phyloP scores from a whole-genome alignment of 2,888 invertebrate species.

The Dioctria rufipes region DNA sequence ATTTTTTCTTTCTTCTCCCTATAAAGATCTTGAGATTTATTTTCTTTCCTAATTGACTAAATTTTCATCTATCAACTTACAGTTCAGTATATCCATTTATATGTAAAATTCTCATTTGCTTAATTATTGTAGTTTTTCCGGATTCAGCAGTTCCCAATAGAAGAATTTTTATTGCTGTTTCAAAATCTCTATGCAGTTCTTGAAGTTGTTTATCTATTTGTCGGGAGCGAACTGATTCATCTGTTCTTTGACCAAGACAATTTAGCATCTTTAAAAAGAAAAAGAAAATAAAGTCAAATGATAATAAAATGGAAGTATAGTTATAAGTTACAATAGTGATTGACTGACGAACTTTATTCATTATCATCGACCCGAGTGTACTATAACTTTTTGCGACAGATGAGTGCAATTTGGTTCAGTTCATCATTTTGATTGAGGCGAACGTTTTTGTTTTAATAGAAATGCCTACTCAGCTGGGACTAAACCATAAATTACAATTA shows the following conservation, averaged over 20 bases:
- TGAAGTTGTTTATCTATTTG: slow-evolving; percentile 74
- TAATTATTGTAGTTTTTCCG: slow-evolving; percentile 88
- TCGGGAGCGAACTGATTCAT: slow-evolving; percentile 72
- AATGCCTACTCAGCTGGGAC: too few species aligned
- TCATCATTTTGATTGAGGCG: too few species aligned
- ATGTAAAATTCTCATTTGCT: slow-evolving; percentile 90
- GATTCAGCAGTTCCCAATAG: slow-evolving; percentile 84
- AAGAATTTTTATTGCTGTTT: slow-evolving; percentile 74
- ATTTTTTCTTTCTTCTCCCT: slow-evolving; percentile 78
- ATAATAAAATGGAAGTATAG: too few species aligned
- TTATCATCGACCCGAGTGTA: too few species aligned
- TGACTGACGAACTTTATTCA: too few species aligned
- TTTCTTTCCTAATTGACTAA: not conserved
- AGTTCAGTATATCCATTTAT: slow-evolving; percentile 82
- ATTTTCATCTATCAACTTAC: slow-evolving; percentile 72
- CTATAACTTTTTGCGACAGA: too few species aligned
- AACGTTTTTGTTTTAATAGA: too few species aligned
- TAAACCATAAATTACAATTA: too few species aligned
- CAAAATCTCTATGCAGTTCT: slow-evolving; percentile 73
- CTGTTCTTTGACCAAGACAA: slow-evolving; percentile 66
- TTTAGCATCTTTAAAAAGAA: slow-evolving; percentile 66
- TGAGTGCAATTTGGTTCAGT: too few species aligned
- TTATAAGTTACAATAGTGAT: too few species aligned
- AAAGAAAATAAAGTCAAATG: slow-evolving; percentile 30
- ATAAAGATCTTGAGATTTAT: slow-evolving; percentile 49